Conservation (phyloP, 2,888 invertebrate genomes). For the Lasioglossum morio region DNA sequence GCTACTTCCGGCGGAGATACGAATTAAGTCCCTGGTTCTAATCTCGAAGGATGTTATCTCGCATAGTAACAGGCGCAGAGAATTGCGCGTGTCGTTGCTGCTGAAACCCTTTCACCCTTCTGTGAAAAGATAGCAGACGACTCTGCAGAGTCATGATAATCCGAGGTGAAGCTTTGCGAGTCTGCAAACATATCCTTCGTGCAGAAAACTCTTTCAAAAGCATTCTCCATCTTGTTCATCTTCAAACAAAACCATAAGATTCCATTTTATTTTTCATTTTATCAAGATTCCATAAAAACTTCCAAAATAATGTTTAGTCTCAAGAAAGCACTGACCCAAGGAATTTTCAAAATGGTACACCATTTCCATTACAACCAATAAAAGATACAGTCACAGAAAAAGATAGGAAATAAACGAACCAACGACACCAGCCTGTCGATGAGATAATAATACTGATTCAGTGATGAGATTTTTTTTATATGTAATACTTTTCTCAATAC, state of each 20-base stretch:
- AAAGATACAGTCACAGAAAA: no score
- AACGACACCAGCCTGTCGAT: no score
- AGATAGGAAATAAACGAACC: no score
- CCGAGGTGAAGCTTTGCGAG: conserved; percentile 17
- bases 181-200: conserved; percentile 53
- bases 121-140: conserved; percentile 56
- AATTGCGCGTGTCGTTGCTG: conserved; percentile 35
- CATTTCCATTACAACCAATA: no score
- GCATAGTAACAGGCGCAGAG: conserved; percentile 61
- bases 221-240: background rate
- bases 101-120: conserved; percentile 65
- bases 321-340: no score
- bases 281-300: background rate
- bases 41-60: conserved; percentile 74
- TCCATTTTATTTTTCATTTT: conserved; percentile 1
- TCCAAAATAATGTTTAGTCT: background rate
- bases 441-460: no score
- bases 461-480: no score
- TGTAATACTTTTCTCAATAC: no score
- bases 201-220: background rate
- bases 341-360: no score
- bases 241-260: background rate
- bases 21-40: conserved; percentile 65
- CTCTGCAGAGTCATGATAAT: conserved; percentile 48
- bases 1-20: conserved; percentile 74